Conservation (phyloP, 2,888 invertebrate species). For the Dryadula phaetusa region DNA sequence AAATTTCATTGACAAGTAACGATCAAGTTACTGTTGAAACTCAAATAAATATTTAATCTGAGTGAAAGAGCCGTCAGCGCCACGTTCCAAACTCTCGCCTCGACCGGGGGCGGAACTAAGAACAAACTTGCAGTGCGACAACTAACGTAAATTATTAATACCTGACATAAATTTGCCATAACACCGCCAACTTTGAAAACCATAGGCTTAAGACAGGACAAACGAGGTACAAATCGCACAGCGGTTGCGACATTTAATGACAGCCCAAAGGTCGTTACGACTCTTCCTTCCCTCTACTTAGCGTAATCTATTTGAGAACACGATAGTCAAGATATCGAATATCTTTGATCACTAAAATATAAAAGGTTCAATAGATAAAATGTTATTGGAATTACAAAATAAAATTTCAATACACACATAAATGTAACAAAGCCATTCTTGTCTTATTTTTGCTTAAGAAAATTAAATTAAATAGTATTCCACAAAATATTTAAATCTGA, state of each 20-base stretch:
- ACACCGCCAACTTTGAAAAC: conserved; percentile 70
- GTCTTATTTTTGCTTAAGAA: no score
- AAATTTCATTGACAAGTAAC: conserved; percentile 57
- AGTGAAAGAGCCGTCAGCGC: conserved; percentile 67
- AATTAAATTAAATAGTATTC: no score
- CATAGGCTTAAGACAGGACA: conserved; percentile 70
- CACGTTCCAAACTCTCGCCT: conserved; percentile 55
- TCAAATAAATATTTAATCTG: conserved; percentile 76
- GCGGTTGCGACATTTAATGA: conserved; percentile 73
- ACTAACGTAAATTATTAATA: conserved; percentile 83
- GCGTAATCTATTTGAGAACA: conserved; percentile 71
- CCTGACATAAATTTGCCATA: conserved; percentile 84
- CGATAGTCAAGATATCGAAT: conserved; percentile 55
- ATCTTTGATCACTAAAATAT: no score
- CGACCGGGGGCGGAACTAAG: conserved; percentile 48
- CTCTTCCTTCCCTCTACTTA: conserved; percentile 55
- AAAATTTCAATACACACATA: no score
- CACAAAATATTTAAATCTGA: no score
- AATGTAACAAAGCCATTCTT: no score
- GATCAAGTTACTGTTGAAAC: conserved; percentile 56
- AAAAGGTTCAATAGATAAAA: no score
- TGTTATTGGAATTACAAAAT: no score
- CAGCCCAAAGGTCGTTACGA: conserved; percentile 64
- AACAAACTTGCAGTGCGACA: conserved; percentile 69
- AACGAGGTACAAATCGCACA: conserved; percentile 73